Conservation (phyloP, 2,888 invertebrate species). For the Pammene aurita region DNA sequence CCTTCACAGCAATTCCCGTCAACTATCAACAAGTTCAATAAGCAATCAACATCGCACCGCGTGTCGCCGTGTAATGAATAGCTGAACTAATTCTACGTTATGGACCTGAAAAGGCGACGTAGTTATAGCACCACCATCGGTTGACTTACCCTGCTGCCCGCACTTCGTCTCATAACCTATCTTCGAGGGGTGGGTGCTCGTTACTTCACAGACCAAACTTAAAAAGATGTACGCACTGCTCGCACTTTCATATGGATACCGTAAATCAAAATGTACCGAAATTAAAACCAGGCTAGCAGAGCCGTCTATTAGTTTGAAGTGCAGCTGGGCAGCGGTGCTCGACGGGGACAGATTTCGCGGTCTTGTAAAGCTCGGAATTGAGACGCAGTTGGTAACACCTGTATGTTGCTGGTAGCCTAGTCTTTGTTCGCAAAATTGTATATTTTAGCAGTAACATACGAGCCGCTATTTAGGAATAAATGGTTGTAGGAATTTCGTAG, state of each 20-base stretch:
- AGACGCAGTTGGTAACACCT: constrained; percentile 61
- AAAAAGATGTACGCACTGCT: constrained; percentile 66
- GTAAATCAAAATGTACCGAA: constrained; percentile 76
- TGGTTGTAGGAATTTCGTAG: constrained; percentile 31
- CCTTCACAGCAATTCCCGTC: constrained; percentile 52
- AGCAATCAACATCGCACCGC: constrained; percentile 69
- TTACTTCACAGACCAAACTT: constrained; percentile 59
- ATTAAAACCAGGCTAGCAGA: constrained; percentile 70
- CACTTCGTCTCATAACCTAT: constrained; percentile 39
- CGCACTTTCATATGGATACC: constrained; percentile 72
- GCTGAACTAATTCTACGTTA: constrained; percentile 68
- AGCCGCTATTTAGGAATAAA: constrained; percentile 39
- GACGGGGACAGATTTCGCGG: constrained; percentile 75
- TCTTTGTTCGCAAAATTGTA: constrained; percentile 42
- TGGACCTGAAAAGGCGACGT: constrained; percentile 64
- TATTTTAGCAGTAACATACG: constrained; percentile 42
- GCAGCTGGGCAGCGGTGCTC: constrained; percentile 51
- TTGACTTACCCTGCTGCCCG: constrained; percentile 53
- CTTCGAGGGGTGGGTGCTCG: constrained; percentile 51
- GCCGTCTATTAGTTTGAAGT: constrained; percentile 73
- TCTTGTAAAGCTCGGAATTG: constrained; percentile 59
- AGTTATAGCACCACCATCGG: constrained; percentile 52
- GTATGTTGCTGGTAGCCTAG: constrained; percentile 45
- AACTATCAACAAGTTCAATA: constrained; percentile 68
- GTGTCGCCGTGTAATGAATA: constrained; percentile 66